Evolutionary conservation across 2,113 vertebrate genomes (phyloP), one percentile per base, ranked within the genome.

Genomic region (Lampris incognitus): DNA sequence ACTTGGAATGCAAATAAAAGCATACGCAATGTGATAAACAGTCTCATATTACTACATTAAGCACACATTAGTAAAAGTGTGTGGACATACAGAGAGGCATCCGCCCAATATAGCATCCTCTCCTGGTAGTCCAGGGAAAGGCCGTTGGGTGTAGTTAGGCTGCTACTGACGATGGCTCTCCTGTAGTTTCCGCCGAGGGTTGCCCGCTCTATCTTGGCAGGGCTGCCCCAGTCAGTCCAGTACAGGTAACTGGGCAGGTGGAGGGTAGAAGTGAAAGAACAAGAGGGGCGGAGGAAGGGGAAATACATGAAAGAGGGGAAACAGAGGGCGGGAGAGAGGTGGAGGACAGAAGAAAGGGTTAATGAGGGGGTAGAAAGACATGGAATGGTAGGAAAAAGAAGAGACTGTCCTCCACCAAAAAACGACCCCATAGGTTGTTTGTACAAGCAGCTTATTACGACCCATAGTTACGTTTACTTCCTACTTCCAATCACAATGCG

Each of bases 51-150:
- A 24, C 24, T 24, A 24, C 24, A 24, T 24, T 24, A 24, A 24
- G 24, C 24, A 24, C 24, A 24, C 24, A 24, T n/a, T 62, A 11
- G 24, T 24, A 40, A 10, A 6, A 11, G 40, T 11, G 36, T 7
- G 11, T 44, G 40, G 9, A 88, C 94, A 56, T 91, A 94, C 93
- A 83, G 63, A 51, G 87, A 63, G 2, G 91, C 36, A 62, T 94
- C 94, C 1, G 91, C 88, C 94, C 94, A 94, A 81, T 94, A 94
- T 6, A 94, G 88, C 91, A 94, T 83, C 57, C 92, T 87, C 36
- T 94, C 93, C 40, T 93, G 80, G 1, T 90, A 92, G 83, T 94
- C 93, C 46, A 94, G 64, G 24, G 94, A 74, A 9, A 94, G 83
- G 50, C 89, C 91, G 3, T 89, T 94, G 40, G 94, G 94, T 8